phyloP scores from a whole-genome alignment of 2,113 vertebrate genomes.

The Hyperopisus bebe region DNA sequence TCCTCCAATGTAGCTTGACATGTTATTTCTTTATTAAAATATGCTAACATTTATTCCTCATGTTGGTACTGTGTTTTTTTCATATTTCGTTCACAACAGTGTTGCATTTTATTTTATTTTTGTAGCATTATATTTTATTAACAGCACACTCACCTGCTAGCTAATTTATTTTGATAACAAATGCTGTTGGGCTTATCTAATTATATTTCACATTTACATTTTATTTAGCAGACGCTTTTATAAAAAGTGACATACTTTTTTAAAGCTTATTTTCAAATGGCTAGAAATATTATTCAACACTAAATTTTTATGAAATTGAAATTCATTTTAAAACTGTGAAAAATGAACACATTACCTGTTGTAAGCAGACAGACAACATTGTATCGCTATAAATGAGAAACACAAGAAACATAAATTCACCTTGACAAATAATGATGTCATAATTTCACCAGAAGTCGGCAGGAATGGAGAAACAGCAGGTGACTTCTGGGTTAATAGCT shows the following conservation, averaged over 20 bases:
- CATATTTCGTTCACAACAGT: background rate
- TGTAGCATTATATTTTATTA: background rate
- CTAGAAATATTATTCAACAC: background rate
- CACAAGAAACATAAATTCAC: background rate
- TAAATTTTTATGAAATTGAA: background rate
- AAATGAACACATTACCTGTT: background rate
- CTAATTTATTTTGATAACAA: background rate
- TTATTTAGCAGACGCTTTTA: background rate
- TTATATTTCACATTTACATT: background rate
- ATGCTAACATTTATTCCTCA: background rate
- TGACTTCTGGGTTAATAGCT: background rate
- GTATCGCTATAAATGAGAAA: background rate
- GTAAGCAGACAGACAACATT: background rate
- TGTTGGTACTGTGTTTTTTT: background rate
- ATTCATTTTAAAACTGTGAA: background rate
- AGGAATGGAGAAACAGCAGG: background rate
- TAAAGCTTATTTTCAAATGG: background rate
- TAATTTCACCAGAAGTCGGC: background rate
- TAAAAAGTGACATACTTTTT: background rate
- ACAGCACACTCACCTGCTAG: background rate
- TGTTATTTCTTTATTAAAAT: background rate
- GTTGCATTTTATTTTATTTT: background rate
- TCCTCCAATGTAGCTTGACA: background rate
- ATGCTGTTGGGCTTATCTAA: background rate
- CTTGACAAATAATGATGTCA: background rate